Conservation (phyloP, 1,140 invertebrate species). For the Forficula auricularia region DNA sequence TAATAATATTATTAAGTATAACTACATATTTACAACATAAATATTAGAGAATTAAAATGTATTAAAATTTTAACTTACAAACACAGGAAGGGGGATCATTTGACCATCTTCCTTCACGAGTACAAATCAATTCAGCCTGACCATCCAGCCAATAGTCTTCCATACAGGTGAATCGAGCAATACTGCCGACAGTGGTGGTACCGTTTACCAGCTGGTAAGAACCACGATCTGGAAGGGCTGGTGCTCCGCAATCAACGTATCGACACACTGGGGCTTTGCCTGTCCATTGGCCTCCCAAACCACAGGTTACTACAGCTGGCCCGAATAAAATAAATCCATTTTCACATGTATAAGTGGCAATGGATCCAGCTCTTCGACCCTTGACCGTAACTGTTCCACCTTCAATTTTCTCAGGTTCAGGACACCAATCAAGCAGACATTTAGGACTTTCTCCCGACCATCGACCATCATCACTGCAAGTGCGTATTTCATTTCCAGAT, state of each 20-base stretch:
- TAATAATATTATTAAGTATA: too few species aligned
- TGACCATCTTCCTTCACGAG: slow-evolving; percentile 71
- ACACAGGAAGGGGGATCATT: slow-evolving; percentile 66
- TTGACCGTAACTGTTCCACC: slow-evolving; percentile 50
- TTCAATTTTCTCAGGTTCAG: slow-evolving; percentile 51
- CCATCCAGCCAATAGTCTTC: slow-evolving; percentile 68
- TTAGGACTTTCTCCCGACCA: slow-evolving; percentile 66
- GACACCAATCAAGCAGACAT: slow-evolving; percentile 71
- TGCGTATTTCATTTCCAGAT: slow-evolving; percentile 50
- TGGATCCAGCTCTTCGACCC: slow-evolving; percentile 55
- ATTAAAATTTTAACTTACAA: slow-evolving; percentile 34
- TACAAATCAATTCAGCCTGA: slow-evolving; percentile 45
- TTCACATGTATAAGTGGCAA: slow-evolving; percentile 61
- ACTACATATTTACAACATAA: too few species aligned
- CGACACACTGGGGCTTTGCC: slow-evolving; percentile 60
- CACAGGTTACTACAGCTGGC: slow-evolving; percentile 55
- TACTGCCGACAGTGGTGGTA: slow-evolving; percentile 59
- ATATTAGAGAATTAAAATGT: slow-evolving; percentile 9
- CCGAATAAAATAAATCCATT: slow-evolving; percentile 72
- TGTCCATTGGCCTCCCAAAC: slow-evolving; percentile 63
- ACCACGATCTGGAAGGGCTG: slow-evolving; percentile 58
- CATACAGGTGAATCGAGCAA: slow-evolving; percentile 59
- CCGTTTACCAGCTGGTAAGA: slow-evolving; percentile 49
- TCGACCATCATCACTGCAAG: slow-evolving; percentile 54
- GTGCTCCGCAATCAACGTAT: slow-evolving; percentile 75